Base-by-base conservation (phyloP, 2,888 invertebrate genomes). In the Cremastobaeus sp. region DNA sequence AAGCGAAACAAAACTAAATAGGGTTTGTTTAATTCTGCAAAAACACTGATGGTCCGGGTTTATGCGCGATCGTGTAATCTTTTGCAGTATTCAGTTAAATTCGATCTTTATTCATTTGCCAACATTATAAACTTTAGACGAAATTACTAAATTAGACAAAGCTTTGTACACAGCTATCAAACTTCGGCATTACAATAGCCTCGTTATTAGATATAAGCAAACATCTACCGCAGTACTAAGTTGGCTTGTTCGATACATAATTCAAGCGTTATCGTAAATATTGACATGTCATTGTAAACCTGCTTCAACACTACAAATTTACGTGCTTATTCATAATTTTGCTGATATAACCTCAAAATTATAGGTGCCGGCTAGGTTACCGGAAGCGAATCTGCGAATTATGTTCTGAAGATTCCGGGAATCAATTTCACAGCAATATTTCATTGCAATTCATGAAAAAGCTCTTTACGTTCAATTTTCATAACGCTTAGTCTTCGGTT, bases 111-210 rank as follows among this genome's bases (percentile, higher is more conserved):
- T 43, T 20, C 50, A 28, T 43, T 52, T 30, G 11, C 15, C 5
- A 9, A 55, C 32, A 32, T 35, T 50, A 59, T 59, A 68, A 68
- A 68, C 50, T 59, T 30, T 3, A 9, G 50, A 57, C 41, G 41
- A 59, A 68, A 43, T 59, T 59, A 41, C 21, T 41, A 68, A 68
- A 68, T 68, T 59, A 68, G 68, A 50, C 68, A 52, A 57, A 50
- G 50, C 68, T 68, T 68, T 59, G 68, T 52, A 57, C 55, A 66
- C 28, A 66, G 45, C 57, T 41, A 66, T 66, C 65, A 57, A 66
- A 66, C 66, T 57, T 50, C 6, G 11, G 41, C 15, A 50, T 68
- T 57, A 50, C 43, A 48, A 52, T 45, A 21, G 15, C 37, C 30
- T 45, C 52, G 68, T 69, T 69, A 69, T 69, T 69, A 69, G 59